Percentiles rank a stretch among this genome's conserved stretches.
Conservation (phyloP, 37 sponge, comb jelly and placozoan genomes). For the Hexactinellida sp. region DNA sequence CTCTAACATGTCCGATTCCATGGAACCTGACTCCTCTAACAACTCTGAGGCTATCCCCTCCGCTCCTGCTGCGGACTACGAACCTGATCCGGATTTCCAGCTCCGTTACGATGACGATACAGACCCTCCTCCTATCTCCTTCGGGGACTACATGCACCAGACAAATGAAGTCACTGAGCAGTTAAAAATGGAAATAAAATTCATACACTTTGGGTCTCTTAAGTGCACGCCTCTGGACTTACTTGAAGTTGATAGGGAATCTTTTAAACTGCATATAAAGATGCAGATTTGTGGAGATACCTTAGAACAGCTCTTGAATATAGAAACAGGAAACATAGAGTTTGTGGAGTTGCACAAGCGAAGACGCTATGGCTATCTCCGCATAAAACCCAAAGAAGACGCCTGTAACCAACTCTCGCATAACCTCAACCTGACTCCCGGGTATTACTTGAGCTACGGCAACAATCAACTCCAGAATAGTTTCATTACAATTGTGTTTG, state of each 20-base stretch:
- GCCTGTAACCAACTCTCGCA: not conserved
- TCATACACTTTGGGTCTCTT: not conserved
- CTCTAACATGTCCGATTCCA: not conserved
- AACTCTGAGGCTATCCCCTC: not conserved
- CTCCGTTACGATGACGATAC: not conserved
- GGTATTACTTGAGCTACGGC: not conserved
- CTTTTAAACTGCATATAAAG: not conserved
- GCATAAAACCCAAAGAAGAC: not conserved
- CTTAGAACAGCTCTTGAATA: not conserved
- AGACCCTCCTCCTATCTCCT: not conserved
- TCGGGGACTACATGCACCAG: not conserved
- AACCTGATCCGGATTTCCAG: not conserved
- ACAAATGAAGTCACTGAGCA: not conserved
- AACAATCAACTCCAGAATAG: not conserved
- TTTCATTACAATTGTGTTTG: not conserved
- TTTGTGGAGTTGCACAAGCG: not conserved
- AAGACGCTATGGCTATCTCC: not conserved
- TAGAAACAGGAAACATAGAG: not conserved
- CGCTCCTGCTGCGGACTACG: not conserved
- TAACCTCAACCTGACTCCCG: not conserved
- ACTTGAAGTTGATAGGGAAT: not conserved
- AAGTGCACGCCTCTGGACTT: not conserved
- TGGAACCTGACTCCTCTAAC: not conserved
- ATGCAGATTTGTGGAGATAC: not conserved
- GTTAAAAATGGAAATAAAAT: not conserved